Base-by-base conservation (phyloP, 1,140 invertebrate genomes). In the Drosophila asahinai region DNA sequence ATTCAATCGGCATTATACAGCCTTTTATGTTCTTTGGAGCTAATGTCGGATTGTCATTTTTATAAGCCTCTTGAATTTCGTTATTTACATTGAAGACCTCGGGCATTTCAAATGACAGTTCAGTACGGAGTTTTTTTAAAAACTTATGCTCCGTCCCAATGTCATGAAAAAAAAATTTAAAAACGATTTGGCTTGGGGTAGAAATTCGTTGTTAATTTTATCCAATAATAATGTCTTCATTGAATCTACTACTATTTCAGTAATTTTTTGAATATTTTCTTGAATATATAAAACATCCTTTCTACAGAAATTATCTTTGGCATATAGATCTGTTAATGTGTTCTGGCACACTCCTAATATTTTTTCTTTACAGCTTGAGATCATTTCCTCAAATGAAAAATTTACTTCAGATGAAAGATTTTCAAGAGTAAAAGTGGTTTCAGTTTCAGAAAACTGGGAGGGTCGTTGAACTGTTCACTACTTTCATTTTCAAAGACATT, bases 241-340 rank as follows among this genome's bases (percentile, higher is more conserved):
- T 4, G 17, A 19, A 14, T 49, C 48, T 9, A 49, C 48, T 22
- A 49, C n/a, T 14, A 25, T 19, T 49, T n/a, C 12, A 49, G 6
- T 49, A 11, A 27, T 49, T 3, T 22, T 14, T 49, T 49, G n/a
- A 22, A 54, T 33, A 15, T 38, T 54, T 54, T 54, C 52, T 38
- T 54, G 12, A 30, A 33, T 54, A 33, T 15, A 54, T 15, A 49
- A 38, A n/a, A 38, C 27, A 36, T 33, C 5, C 9, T 33, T 54
- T 54, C 27, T 33, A 33, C 33, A 54, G 8, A 17, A 54, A 17
- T 36, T 33, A 38, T 54, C 15, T 54, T 33, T 38, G 15, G 52
- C 48, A 22, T 49, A 27, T 3, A 49, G 7, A 11, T 27, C 27
- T 5, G 25, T 22, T 22, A 49, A 49, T 12, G 17, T 49, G 11